Conservation (phyloP, 2,113 vertebrate genomes). For the Montifringilla adamsi region DNA sequence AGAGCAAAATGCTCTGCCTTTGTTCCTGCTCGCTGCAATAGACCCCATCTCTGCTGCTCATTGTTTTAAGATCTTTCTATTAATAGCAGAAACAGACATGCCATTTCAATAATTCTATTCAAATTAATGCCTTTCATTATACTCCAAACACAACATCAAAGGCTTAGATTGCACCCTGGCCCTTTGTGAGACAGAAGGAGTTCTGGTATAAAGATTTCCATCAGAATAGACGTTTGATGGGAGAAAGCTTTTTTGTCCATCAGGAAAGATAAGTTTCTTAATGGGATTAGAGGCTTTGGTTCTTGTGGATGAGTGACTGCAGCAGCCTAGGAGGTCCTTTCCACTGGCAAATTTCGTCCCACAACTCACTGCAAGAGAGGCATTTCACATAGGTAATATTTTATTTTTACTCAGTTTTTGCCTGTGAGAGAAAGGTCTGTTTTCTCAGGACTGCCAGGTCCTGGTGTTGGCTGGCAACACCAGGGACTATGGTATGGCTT, state of each 20-base stretch:
- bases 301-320: constrained; percentile 16
- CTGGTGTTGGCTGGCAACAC: background rate
- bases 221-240: constrained; percentile 54
- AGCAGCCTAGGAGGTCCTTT: constrained; percentile 35
- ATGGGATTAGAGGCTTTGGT: constrained; percentile 47
- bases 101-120: constrained; percentile 67
- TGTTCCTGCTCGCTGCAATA: constrained; percentile 26
- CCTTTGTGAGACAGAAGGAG: constrained; percentile 31
- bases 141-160: constrained; percentile 61
- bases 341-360: background rate
- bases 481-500: background rate
- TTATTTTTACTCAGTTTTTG: background rate
- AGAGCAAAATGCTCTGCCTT: constrained; percentile 15
- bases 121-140: constrained; percentile 70
- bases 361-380: background rate
- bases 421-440: background rate
- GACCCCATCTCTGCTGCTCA: constrained; percentile 25
- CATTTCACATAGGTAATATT: background rate
- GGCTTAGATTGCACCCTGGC: constrained; percentile 51
- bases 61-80: constrained; percentile 64
- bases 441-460: background rate
- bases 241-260: constrained; percentile 53
- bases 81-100: constrained; percentile 60
- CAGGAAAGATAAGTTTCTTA: constrained; percentile 54
- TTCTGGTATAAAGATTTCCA: constrained; percentile 58